Conservation (phyloP, 2,113 vertebrate species). For the Circaetus cinerascens region DNA sequence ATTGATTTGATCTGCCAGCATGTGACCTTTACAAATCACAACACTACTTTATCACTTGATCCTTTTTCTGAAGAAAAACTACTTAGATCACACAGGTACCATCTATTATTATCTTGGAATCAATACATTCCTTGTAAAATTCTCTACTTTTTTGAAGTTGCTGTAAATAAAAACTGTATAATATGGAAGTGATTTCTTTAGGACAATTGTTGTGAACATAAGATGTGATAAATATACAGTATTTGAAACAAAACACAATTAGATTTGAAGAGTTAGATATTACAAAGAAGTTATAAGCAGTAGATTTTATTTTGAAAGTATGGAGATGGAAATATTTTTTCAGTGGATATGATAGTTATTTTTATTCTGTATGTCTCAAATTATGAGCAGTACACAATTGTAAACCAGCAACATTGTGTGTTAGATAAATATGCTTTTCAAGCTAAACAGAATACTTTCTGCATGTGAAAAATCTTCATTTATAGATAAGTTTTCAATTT, state of each 20-base stretch:
- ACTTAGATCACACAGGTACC: background rate
- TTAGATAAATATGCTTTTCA: background rate
- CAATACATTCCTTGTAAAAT: constrained; percentile 59
- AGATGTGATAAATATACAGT: background rate
- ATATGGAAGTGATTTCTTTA: constrained; percentile 1
- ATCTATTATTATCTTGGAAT: constrained; percentile 60
- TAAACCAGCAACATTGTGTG: background rate
- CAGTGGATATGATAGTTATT: background rate
- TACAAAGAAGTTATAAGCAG: background rate
- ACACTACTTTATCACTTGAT: constrained; percentile 29
- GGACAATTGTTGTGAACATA: constrained; percentile 1
- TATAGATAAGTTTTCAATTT: background rate
- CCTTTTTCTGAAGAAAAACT: constrained; percentile 24
- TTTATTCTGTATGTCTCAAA: background rate
- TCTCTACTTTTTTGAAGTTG: background rate
- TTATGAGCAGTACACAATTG: background rate
- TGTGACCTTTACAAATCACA: constrained; percentile 35
- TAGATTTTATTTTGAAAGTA: background rate
- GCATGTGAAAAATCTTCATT: background rate
- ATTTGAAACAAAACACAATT: constrained; percentile 30
- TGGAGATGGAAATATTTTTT: background rate
- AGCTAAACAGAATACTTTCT: background rate
- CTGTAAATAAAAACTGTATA: background rate
- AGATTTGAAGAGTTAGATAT: constrained; percentile 22
- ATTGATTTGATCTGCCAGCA: constrained; percentile 32